Evolutionary conservation across 2,797 vertebrate genomes (phyloP), one percentile per base, ranked within the genome.

Genomic region (Decapterus maruadsi): DNA sequence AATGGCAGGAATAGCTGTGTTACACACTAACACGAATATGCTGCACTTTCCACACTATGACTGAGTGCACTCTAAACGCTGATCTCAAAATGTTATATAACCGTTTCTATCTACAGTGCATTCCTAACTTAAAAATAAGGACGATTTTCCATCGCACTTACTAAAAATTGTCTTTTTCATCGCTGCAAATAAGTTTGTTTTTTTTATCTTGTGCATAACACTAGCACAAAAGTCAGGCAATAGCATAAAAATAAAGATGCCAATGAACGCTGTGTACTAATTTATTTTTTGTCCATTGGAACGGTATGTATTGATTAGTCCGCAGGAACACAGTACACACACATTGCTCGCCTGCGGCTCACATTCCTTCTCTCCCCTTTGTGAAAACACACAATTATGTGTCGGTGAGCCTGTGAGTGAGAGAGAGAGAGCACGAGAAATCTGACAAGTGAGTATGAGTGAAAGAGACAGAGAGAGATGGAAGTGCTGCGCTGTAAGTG

Each of bases 311-410:
- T 89, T 87, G 88, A 90, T 91, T 80, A 82, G 56, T 65, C 72
- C 26, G 29, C 83, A 61, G 69, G 78, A 83, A 82, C 64, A 64
- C 59, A 50, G 71, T 11, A 73, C 62, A 63, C 61, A 36, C 46
- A 60, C 62, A 70, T 54, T 72, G 80, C 77, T 64, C 48, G 73
- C 84, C 86, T 51, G 79, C 57, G 17, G 84, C 85, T 80, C 79
- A 75, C 75, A 80, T 79, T 90, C 79, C 75, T 88, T 83, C 76
- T 71, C 83, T 80, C 75, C 60, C 65, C 75, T 83, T 85, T 82
- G 85, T 80, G 77, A 88, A 89, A 89, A 87, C 83, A 80, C 89
- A 87, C 81, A 84, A 87, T 84, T 79, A 89, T 87, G 90, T 91
- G 90, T 89, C 26, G 66, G 76, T 77, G 84, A 89, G 89, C 81